Percentiles rank a stretch among this genome's conserved stretches.
Conservation (phyloP, 1,140 invertebrate species). For the Conus betulinus region DNA sequence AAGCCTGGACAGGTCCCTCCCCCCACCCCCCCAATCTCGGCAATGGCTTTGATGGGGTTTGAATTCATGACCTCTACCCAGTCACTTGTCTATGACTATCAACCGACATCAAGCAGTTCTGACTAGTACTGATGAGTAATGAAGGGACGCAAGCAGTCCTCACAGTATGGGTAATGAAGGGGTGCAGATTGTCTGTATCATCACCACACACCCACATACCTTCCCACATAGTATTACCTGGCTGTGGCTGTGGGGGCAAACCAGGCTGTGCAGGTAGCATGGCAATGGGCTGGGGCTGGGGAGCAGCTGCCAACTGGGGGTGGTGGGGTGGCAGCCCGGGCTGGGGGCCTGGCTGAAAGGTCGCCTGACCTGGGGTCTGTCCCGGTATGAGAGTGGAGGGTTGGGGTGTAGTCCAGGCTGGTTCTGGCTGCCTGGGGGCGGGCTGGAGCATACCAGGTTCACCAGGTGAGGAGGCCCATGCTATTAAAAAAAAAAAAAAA, state of each 20-base stretch:
- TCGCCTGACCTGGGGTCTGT: slow-evolving; percentile 21
- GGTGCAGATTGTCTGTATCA: too few relatives aligned
- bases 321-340: slow-evolving; percentile 29
- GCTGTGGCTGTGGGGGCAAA: slow-evolving; percentile 14
- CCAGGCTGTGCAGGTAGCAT: slow-evolving; percentile 12
- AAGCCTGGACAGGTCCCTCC: too few relatives aligned
- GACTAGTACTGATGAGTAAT: too few relatives aligned
- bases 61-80: too few relatives aligned
- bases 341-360: slow-evolving; percentile 34
- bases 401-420: slow-evolving; percentile 41
- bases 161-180: too few relatives aligned
- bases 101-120: too few relatives aligned
- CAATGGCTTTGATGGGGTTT: too few relatives aligned
- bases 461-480: slow-evolving; percentile 72
- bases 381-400: slow-evolving; percentile 24
- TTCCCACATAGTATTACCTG: slow-evolving; percentile 14
- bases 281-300: slow-evolving; percentile 31
- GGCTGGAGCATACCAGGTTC: slow-evolving; percentile 64
- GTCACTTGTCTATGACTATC: too few relatives aligned
- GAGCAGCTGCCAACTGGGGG: slow-evolving; percentile 25
- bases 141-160: too few relatives aligned
- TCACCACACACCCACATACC: background rate
- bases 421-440: slow-evolving; percentile 52
- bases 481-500: slow-evolving; percentile 41
- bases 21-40: too few relatives aligned